These are phyloP conservation scores for Drosophila lutescens DNA, from an alignment of 2,888 invertebrate species.

Conservation along the genomic window DNA sequence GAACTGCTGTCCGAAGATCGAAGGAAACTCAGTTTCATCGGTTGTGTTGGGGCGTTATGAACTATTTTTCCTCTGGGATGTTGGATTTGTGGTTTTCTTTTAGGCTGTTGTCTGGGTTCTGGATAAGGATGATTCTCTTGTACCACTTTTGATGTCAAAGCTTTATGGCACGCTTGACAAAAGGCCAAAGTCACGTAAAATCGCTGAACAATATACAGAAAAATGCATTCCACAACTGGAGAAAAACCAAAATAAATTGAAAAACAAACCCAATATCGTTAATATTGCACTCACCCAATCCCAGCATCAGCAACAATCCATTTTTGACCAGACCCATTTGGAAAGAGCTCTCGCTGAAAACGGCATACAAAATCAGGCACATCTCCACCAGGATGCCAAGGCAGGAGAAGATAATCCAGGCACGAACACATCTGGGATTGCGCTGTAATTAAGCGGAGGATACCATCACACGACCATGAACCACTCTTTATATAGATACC, in stretches of 20 bases:
- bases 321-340: slow-evolving; percentile 51
- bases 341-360: slow-evolving; percentile 32
- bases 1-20: neutral
- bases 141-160: neutral
- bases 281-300: slow-evolving; percentile 41
- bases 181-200: slow-evolving; percentile 47
- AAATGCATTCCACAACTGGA: slow-evolving; percentile 56
- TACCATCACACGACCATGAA: neutral
- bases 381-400: slow-evolving; percentile 53
- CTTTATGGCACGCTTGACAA: neutral
- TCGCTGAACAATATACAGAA: slow-evolving; percentile 54
- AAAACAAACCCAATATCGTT: neutral
- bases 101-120: neutral
- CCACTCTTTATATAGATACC: slow-evolving; percentile 39
- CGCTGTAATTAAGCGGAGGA: slow-evolving; percentile 34
- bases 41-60: neutral
- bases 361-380: slow-evolving; percentile 53
- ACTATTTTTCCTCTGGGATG: neutral
- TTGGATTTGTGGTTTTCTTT: neutral
- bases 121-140: neutral
- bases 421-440: slow-evolving; percentile 28
- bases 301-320: slow-evolving; percentile 34
- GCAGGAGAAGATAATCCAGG: slow-evolving; percentile 61
- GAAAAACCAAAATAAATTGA: neutral
- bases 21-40: neutral